These are phyloP conservation scores for Salvelinus sp. DNA, from an alignment of 2,113 vertebrate species.

Conservation along the genomic window DNA sequence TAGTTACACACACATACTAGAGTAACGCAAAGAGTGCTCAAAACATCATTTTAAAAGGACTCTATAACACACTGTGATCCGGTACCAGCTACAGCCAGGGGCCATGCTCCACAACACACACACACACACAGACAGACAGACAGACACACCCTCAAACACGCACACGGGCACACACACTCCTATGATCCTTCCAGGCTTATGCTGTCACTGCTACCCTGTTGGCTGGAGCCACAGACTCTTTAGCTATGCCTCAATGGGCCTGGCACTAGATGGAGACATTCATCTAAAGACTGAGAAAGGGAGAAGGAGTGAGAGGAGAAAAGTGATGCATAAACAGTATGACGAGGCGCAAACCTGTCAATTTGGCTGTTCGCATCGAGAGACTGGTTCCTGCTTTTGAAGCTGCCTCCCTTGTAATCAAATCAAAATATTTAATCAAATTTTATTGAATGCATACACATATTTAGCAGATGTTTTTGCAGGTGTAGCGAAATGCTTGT, in stretches of 20 bases:
- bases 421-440: too few relatives aligned
- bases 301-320: neutral
- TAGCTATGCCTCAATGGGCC: conserved; percentile 45
- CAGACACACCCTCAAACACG: neutral
- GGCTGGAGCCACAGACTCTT: neutral
- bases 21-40: too few relatives aligned
- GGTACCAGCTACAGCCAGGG: too few relatives aligned
- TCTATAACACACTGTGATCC: too few relatives aligned
- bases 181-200: neutral
- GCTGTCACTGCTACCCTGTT: conserved; percentile 22
- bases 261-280: conserved; percentile 74
- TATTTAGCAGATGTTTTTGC: too few relatives aligned
- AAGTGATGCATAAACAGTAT: conserved; percentile 20
- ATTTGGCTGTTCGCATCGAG: neutral
- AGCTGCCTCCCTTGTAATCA: too few relatives aligned
- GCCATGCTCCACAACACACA: too few relatives aligned
- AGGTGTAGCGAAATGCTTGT: too few relatives aligned
- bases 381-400: neutral
- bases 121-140: neutral
- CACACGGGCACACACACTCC: neutral
- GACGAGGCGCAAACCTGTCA: conserved; percentile 29
- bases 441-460: too few relatives aligned
- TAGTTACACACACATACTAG: too few relatives aligned
- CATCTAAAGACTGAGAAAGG: conserved; percentile 50
- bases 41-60: too few relatives aligned